These are phyloP conservation scores for Gobionotothen gibberifrons DNA, from an alignment of 2,797 vertebrate genomes.

Conservation along the genomic window DNA sequence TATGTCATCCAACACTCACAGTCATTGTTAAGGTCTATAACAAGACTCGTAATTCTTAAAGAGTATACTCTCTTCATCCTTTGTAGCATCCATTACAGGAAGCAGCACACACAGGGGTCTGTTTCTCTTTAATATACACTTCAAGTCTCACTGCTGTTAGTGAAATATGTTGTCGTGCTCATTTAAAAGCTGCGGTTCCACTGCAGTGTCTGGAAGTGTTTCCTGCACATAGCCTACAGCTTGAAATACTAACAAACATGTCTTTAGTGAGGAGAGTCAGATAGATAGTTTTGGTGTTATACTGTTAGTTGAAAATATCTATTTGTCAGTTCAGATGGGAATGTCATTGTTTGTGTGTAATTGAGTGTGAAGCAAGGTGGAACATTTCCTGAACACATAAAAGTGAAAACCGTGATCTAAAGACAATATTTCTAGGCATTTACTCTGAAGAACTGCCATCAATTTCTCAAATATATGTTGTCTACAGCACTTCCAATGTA, in stretches of 20 bases:
- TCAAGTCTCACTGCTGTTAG: constrained; percentile 17
- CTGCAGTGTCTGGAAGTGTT: constrained; percentile 37
- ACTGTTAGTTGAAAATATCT: background rate
- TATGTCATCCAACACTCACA: constrained; percentile 45
- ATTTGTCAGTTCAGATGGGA: background rate
- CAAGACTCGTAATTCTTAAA: constrained; percentile 23
- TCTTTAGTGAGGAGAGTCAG: background rate
- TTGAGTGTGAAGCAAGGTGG: background rate
- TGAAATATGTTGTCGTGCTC: constrained; percentile 35
- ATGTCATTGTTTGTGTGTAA: background rate
- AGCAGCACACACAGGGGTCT: constrained; percentile 31
- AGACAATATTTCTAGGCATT: background rate
- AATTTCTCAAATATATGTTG: background rate
- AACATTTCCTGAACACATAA: background rate
- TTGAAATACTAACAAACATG: constrained; percentile 16
- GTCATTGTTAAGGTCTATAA: constrained; percentile 24
- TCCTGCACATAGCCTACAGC: constrained; percentile 1
- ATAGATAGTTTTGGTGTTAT: constrained; percentile 5
- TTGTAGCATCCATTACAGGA: constrained; percentile 44
- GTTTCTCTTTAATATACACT: constrained; percentile 57
- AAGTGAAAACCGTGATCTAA: background rate
- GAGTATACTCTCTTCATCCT: constrained; percentile 14
- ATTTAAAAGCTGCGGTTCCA: constrained; percentile 25
- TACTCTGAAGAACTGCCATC: too few species aligned
- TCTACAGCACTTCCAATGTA: background rate